Evolutionary conservation across 2,113 vertebrate species (phyloP).

Genomic region (Vanacampus margaritifer): DNA sequence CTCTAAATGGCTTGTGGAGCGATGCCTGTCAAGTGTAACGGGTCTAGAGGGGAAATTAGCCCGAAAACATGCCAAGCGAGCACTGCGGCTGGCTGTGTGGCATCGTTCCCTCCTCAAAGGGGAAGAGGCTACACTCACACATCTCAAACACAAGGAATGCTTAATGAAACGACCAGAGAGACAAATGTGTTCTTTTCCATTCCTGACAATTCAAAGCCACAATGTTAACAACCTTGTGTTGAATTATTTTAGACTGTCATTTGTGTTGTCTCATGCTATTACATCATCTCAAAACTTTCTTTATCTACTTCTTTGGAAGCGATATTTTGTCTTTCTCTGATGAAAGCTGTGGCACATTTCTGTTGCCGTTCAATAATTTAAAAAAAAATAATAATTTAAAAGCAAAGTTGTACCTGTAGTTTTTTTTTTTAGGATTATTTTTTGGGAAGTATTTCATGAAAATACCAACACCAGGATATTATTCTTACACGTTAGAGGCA

Average conservation of each 20-base stretch:
- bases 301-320: neutral
- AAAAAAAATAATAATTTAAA: too few relatives aligned
- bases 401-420: neutral
- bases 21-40: slow-evolving; percentile 61
- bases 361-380: neutral
- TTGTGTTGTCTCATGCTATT: neutral
- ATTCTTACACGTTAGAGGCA: neutral
- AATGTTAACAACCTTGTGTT: neutral
- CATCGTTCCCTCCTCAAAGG: slow-evolving; percentile 43
- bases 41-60: slow-evolving; percentile 53
- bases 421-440: too few relatives aligned
- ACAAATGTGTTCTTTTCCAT: slow-evolving; percentile 6
- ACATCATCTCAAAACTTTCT: neutral
- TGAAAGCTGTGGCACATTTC: neutral
- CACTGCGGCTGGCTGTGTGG: slow-evolving; percentile 34
- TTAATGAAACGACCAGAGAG: slow-evolving; percentile 31
- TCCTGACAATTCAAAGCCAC: slow-evolving; percentile 6
- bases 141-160: slow-evolving; percentile 33
- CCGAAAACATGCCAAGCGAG: slow-evolving; percentile 54
- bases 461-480: neutral
- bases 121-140: slow-evolving; percentile 6
- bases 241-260: slow-evolving; percentile 3
- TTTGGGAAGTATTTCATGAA: neutral
- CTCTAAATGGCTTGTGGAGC: slow-evolving; percentile 54
- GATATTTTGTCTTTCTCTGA: neutral